These are phyloP conservation scores for Silurus meridionalis DNA, from an alignment of 2,113 vertebrate genomes.

Conservation along the genomic window DNA sequence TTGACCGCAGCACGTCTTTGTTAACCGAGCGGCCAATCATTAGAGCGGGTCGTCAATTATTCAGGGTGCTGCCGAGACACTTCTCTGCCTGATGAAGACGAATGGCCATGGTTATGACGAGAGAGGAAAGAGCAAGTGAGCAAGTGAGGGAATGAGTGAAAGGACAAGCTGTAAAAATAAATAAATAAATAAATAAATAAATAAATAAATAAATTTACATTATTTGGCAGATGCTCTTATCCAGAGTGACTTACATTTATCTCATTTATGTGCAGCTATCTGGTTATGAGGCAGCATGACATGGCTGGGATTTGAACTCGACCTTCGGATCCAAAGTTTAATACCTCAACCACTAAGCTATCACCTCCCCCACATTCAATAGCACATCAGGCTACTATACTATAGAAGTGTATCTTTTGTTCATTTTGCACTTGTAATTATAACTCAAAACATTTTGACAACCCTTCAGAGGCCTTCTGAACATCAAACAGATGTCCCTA, in stretches of 20 bases:
- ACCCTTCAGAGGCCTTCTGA: background rate
- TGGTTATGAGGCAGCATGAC: too few species aligned
- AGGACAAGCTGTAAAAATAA: background rate
- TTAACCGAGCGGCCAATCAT: slow-evolving; percentile 61
- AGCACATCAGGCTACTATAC: background rate
- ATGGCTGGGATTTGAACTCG: background rate
- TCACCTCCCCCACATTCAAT: too few species aligned
- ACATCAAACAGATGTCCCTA: background rate
- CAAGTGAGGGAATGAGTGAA: background rate
- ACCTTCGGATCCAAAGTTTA: too few species aligned
- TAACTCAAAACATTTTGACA: background rate
- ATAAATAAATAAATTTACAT: too few species aligned
- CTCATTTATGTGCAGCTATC: too few species aligned
- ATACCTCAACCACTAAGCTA: too few species aligned
- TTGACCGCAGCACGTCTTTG: slow-evolving; percentile 56
- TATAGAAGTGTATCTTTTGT: background rate
- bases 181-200: too few species aligned
- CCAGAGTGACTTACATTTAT: too few species aligned
- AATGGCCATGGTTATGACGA: background rate
- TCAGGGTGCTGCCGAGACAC: slow-evolving; percentile 55
- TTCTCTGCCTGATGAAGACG: slow-evolving; percentile 56
- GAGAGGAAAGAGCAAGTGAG: background rate
- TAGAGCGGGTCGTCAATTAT: slow-evolving; percentile 60
- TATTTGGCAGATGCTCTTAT: too few species aligned
- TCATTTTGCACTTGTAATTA: background rate